Evolutionary conservation across 2,113 vertebrate genomes (phyloP), one percentile per base, ranked within the genome.

Genomic region (Chelonoidis abingdonii): DNA sequence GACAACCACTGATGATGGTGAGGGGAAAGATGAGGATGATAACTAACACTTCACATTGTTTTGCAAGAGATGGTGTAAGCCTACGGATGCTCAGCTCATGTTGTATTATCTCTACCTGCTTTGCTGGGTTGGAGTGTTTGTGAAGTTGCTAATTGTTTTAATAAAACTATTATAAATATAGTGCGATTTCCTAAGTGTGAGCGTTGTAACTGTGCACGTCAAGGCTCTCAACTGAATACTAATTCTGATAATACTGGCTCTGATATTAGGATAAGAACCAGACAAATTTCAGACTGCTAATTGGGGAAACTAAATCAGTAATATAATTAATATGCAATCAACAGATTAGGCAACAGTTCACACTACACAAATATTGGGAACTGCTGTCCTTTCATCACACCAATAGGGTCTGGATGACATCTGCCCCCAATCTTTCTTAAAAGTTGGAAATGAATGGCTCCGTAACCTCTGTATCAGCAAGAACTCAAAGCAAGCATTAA

Each of bases 371-470:
- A 31, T 83, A 5, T 1, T 13, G 31, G 6, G 80, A 96, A 69
- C 19, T 56, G 49, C 11, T 54, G 52, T 41, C 53, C 24, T 44
- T 93, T 82, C 81, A 1, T 54, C 47, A 47, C 1, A 29, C 24
- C 9, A 3, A 22, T 54, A 50, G 3, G 8, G 76, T 44, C 41
- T 31, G 27, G 1, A 0, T 3, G 72, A 83, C 17, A 81, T 1
- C 5, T 72, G 24, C 17, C 76, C 94, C 50, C 83, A 93, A n/a
- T 2, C 7, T 88, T 35, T 89, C 38, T 76, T 69, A 76, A 91
- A 94, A 75, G 4, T 24, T 53, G 11, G n/a, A n/a, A n/a, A n/a
- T n/a, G n/a, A n/a, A n/a, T n/a, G n/a, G n/a, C n/a, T n/a, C n/a
- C n/a, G n/a, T n/a, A n/a, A n/a, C n/a, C n/a, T n/a, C n/a, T n/a